phyloP scores from a whole-genome alignment of 2,113 vertebrate species.

The Entomyzon cyanotis region DNA sequence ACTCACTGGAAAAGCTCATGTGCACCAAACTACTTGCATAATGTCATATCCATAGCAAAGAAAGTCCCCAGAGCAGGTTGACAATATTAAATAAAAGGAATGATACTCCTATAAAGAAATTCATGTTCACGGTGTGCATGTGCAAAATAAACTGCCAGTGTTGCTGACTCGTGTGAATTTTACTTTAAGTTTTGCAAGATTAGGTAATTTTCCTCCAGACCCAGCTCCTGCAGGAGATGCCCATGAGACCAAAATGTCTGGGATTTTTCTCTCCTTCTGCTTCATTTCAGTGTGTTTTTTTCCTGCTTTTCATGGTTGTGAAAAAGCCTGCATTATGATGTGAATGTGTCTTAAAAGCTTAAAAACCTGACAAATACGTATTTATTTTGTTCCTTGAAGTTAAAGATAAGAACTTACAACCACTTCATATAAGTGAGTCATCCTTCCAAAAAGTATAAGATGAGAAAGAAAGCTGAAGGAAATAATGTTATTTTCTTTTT shows the following conservation, averaged over 20 bases:
- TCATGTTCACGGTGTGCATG: neutral
- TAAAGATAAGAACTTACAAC: neutral
- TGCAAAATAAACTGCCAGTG: neutral
- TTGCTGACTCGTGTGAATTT: neutral
- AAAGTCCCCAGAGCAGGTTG: neutral
- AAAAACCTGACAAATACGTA: neutral
- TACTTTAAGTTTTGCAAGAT: neutral
- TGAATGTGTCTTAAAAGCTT: neutral
- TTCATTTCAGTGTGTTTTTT: neutral
- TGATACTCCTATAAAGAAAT: neutral
- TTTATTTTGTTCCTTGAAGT: neutral
- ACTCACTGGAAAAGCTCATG: fast-evolving
- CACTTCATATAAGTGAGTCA: neutral
- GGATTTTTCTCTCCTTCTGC: neutral
- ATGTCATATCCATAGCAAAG: neutral
- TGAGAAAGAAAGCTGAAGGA: neutral
- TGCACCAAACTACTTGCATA: neutral
- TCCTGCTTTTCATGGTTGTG: neutral
- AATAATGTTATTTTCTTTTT: neutral
- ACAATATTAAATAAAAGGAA: neutral
- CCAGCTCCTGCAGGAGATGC: neutral
- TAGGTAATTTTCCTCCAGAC: neutral
- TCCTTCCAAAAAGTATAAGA: neutral
- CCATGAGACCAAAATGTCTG: neutral
- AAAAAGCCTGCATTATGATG: neutral